Evolutionary conservation across 2,797 vertebrate species (phyloP), one percentile per base, ranked within the genome.

Genomic region (Xenentodon cancila): DNA sequence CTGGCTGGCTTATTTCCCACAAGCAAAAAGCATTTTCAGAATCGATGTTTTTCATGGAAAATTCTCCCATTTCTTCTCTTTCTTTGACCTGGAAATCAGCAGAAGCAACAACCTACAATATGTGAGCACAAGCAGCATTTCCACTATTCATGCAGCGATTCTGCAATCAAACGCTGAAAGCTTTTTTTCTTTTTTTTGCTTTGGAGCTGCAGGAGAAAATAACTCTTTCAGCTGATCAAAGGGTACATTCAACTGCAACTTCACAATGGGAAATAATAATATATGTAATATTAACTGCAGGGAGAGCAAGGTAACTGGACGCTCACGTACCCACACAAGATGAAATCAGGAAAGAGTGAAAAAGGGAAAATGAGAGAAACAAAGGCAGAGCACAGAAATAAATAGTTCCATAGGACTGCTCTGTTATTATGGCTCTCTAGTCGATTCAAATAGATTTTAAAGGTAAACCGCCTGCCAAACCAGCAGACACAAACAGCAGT

Each of bases 381-480:
- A 75, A 72, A 64, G 68, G 53, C 61, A 71, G 61, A 55, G 63
- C 22, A 37, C 59, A 54, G 75, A 69, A 73, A 79, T 54, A 74
- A 73, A 71, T 57, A 34, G 54, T 9, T 70, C 57, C 68, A 68
- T 37, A 64, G 62, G n/a, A 64, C 50, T 65, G 68, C 73, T 80
- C 59, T 79, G 78, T 80, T 64, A 79, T 82, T 75, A 75, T 49
- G 57, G 70, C 57, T 54, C 65, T 76, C 64, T 49, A 63, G 63
- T 66, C 25, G 51, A 79, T 84, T 82, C 68, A 80, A 87, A 87
- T 82, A 71, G 65, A 85, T 84, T 73, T 74, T 51, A 63, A 81
- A 82, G 63, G 64, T 77, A 56, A 79, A 80, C 48, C 1, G 42
- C 5, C 53, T 62, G 72, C 43, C 63, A 79, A 63, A 60, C 60